A percentile compares a stretch with the other conserved stretches of the same genome.
phyloP scores from a whole-genome alignment of 2,113 vertebrate genomes.

The Leucopsar rothschildi region DNA sequence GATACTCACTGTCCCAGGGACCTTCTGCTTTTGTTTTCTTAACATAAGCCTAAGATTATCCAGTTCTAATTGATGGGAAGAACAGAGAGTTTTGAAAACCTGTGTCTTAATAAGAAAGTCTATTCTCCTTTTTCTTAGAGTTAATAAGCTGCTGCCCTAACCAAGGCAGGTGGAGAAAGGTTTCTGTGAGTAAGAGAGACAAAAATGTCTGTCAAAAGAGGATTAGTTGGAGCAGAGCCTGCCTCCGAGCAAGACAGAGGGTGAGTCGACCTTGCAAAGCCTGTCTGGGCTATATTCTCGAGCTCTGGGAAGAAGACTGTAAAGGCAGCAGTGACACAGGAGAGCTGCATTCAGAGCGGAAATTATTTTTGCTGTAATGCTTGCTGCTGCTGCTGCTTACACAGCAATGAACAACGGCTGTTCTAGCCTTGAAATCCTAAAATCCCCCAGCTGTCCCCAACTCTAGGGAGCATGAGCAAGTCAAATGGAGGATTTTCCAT shows the following conservation, averaged over 20 bases:
- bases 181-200: not conserved
- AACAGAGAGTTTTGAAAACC: not conserved
- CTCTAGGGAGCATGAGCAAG: not conserved
- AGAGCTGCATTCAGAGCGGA: not conserved
- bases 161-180: not conserved
- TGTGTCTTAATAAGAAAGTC: not conserved
- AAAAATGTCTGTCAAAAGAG: conserved; percentile 1
- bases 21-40: not conserved
- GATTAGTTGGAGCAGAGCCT: conserved; percentile 14
- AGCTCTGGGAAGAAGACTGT: not conserved
- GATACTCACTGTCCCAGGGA: not conserved
- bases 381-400: not conserved
- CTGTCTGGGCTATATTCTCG: not conserved
- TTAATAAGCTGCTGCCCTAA: not conserved
- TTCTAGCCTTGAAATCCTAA: not conserved
- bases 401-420: fast-evolving
- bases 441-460: not conserved
- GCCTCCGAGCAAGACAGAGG: not conserved
- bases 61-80: not conserved
- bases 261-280: conserved; percentile 14
- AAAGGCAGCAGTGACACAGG: not conserved
- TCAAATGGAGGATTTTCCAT: not conserved
- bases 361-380: not conserved
- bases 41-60: not conserved
- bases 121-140: not conserved